Evolutionary conservation across 1,140 invertebrate genomes (phyloP).

Genomic region (Eueides isabella): DNA sequence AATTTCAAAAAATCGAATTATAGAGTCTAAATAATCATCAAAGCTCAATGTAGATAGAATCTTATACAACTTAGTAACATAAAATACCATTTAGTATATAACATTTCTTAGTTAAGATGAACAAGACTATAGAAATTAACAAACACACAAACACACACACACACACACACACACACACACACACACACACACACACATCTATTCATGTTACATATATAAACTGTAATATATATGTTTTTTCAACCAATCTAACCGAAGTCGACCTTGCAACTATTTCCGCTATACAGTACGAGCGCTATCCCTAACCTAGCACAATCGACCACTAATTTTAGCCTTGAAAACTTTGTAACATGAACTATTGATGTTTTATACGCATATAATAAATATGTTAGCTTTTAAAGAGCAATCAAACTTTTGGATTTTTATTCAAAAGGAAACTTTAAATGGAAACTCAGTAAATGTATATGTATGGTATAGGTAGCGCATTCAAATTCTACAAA

Average conservation of each 20-base stretch:
- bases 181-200: not conserved
- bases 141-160: not conserved
- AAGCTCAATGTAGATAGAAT: too few species aligned
- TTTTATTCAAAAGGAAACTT: too few species aligned
- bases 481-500: not conserved
- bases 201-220: not conserved
- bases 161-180: not conserved
- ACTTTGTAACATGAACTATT: not conserved
- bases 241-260: slow-evolving; percentile 5
- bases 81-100: not conserved
- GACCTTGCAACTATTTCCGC: not conserved
- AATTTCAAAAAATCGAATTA: too few species aligned
- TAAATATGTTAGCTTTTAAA: too few species aligned
- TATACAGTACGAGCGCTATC: slow-evolving; percentile 4
- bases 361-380: not conserved
- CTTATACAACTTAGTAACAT: too few species aligned
- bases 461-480: not conserved
- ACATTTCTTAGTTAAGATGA: not conserved
- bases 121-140: not conserved
- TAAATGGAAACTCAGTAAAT: too few species aligned
- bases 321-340: not conserved
- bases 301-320: slow-evolving; percentile 6
- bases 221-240: not conserved
- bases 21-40: too few species aligned
- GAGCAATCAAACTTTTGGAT: too few species aligned